phyloP scores from a whole-genome alignment of 1,140 invertebrate genomes.

The Pectinophora gossypiella region DNA sequence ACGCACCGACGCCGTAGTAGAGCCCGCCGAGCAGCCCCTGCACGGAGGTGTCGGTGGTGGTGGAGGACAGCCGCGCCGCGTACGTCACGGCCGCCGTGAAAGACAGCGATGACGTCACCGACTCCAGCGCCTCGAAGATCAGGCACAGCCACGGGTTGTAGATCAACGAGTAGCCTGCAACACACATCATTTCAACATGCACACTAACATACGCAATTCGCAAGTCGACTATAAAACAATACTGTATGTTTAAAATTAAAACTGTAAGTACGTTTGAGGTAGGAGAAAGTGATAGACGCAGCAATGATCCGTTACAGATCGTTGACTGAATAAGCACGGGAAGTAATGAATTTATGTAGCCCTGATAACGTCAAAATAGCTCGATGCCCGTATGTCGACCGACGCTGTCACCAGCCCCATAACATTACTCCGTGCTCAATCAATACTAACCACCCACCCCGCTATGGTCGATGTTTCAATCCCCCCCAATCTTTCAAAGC shows the following conservation, averaged over 20 bases:
- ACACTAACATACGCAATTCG: neutral
- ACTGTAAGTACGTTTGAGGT: neutral
- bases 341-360: too few species aligned
- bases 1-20: slow-evolving; percentile 87
- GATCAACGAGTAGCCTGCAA: slow-evolving; percentile 86
- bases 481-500: too few species aligned
- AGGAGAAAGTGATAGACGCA: neutral
- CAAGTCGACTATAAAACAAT: neutral
- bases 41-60: slow-evolving; percentile 87
- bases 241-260: neutral
- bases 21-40: slow-evolving; percentile 88
- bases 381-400: too few species aligned
- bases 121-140: slow-evolving; percentile 89
- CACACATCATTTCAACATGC: neutral
- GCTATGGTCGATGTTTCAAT: too few species aligned
- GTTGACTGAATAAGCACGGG: too few species aligned
- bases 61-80: slow-evolving; percentile 85
- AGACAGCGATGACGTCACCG: slow-evolving; percentile 87
- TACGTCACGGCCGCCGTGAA: slow-evolving; percentile 90
- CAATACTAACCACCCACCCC: too few species aligned
- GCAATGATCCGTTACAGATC: too few species aligned
- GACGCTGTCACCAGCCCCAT: too few species aligned
- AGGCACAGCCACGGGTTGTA: slow-evolving; percentile 88
- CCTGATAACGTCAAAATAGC: too few species aligned
- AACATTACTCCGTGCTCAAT: too few species aligned